Evolutionary conservation across 2,797 vertebrate genomes (phyloP).

Genomic region (Ceryle rudis): DNA sequence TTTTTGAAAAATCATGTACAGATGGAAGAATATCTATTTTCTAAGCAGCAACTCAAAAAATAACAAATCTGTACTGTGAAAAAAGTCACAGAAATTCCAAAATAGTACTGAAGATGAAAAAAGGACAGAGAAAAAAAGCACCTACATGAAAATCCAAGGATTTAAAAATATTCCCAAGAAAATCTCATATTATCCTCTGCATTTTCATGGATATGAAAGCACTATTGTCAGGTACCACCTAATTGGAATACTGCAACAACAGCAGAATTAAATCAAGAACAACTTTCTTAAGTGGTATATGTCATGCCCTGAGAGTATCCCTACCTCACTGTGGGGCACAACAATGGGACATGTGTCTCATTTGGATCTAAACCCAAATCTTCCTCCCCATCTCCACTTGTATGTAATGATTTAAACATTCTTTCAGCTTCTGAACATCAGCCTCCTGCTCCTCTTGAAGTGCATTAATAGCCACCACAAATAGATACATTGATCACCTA

Average conservation of each 20-base stretch:
- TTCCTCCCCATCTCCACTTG: not conserved
- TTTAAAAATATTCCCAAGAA: not conserved
- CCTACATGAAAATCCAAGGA: not conserved
- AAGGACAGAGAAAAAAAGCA: not conserved
- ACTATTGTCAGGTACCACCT: not conserved
- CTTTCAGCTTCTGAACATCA: not conserved
- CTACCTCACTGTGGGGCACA: accelerated
- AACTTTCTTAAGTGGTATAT: not conserved
- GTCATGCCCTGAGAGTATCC: not conserved
- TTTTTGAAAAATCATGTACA: constrained; percentile 6
- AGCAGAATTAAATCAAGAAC: not conserved
- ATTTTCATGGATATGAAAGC: not conserved
- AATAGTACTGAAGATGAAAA: not conserved
- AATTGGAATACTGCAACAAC: not conserved
- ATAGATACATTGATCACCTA: not conserved
- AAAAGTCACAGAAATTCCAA: not conserved
- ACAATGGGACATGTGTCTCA: not conserved
- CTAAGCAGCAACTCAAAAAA: constrained; percentile 5
- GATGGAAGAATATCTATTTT: constrained; percentile 51
- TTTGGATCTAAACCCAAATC: not conserved
- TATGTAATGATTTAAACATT: not conserved
- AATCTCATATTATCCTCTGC: not conserved
- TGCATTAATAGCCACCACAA: not conserved
- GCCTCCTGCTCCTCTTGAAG: not conserved
- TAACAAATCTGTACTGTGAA: not conserved